phyloP scores from a whole-genome alignment of 2,888 invertebrate genomes.

The Amaurobius ferox region DNA sequence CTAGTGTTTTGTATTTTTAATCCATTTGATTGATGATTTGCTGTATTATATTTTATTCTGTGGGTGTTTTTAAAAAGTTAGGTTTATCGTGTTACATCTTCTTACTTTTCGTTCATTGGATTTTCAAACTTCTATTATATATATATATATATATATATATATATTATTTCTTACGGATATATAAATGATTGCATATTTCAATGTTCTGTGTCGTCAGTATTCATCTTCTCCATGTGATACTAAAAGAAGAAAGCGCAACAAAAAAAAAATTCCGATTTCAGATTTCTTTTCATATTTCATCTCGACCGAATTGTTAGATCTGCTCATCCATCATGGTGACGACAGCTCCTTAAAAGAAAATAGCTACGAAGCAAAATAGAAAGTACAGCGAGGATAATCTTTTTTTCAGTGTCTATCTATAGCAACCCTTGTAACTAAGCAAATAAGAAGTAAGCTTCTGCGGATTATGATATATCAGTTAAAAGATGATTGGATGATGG shows the following conservation, averaged over 20 bases:
- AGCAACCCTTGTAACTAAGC: constrained; percentile 54
- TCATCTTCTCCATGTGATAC: constrained; percentile 52
- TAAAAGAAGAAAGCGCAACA: constrained; percentile 25
- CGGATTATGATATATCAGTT: constrained; percentile 59
- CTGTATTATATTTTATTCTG: no score
- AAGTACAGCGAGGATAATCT: constrained; percentile 39
- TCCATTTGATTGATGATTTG: no score
- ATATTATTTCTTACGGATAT: neutral
- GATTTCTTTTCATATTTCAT: constrained; percentile 65
- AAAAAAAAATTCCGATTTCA: constrained; percentile 40
- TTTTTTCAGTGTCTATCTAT: constrained; percentile 45
- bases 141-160: neutral
- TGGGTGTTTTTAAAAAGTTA: no score
- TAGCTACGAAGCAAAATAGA: constrained; percentile 37
- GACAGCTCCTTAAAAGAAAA: constrained; percentile 69
- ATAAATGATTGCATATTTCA: constrained; percentile 33
- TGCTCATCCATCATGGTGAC: constrained; percentile 48
- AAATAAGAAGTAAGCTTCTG: constrained; percentile 64
- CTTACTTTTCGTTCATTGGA: no score
- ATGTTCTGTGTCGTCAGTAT: constrained; percentile 60
- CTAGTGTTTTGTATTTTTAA: no score
- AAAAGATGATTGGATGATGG: constrained; percentile 51
- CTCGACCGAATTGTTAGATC: constrained; percentile 55
- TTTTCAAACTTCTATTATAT: no score
- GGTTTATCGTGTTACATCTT: no score